A percentile compares a stretch with the other conserved stretches of the same genome.
These are phyloP conservation scores for Cenopis cana DNA, from an alignment of 2,888 invertebrate genomes.

Conservation along the genomic window DNA sequence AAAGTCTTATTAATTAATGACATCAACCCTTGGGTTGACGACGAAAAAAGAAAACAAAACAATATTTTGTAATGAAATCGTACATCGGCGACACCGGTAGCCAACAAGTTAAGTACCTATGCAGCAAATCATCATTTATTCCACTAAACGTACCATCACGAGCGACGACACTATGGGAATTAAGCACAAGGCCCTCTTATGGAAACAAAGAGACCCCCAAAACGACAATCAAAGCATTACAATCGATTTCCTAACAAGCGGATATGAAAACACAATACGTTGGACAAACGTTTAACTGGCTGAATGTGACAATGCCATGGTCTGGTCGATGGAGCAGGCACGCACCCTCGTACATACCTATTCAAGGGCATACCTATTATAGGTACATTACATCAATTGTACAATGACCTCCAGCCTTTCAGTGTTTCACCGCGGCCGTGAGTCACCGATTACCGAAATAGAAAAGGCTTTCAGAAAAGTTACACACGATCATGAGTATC, in stretches of 20 bases:
- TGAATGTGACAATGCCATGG: slow-evolving; percentile 43
- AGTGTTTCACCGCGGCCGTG: slow-evolving; percentile 24
- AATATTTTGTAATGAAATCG: no score
- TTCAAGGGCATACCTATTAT: slow-evolving; percentile 32
- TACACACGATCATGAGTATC: neutral
- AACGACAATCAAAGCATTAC: slow-evolving; percentile 34
- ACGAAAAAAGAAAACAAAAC: no score
- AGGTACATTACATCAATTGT: slow-evolving; percentile 32
- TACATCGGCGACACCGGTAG: no score
- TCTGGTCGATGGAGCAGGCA: slow-evolving; percentile 37
- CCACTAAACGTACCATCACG: neutral
- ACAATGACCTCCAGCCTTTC: slow-evolving; percentile 35
- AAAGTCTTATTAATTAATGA: no score
- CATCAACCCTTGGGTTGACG: no score
- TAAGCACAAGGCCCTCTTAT: slow-evolving; percentile 38
- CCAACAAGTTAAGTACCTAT: no score
- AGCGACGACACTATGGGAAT: slow-evolving; percentile 19
- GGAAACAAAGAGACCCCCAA: slow-evolving; percentile 34
- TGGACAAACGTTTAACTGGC: slow-evolving; percentile 37
- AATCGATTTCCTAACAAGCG: slow-evolving; percentile 52
- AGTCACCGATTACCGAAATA: slow-evolving; percentile 25
- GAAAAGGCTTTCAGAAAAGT: slow-evolving; percentile 25
- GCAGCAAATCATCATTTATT: neutral
- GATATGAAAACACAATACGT: slow-evolving; percentile 48
- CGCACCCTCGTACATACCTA: slow-evolving; percentile 38